Evolutionary conservation across 2,797 vertebrate genomes (phyloP).

Genomic region (Eulemur mongoz): DNA sequence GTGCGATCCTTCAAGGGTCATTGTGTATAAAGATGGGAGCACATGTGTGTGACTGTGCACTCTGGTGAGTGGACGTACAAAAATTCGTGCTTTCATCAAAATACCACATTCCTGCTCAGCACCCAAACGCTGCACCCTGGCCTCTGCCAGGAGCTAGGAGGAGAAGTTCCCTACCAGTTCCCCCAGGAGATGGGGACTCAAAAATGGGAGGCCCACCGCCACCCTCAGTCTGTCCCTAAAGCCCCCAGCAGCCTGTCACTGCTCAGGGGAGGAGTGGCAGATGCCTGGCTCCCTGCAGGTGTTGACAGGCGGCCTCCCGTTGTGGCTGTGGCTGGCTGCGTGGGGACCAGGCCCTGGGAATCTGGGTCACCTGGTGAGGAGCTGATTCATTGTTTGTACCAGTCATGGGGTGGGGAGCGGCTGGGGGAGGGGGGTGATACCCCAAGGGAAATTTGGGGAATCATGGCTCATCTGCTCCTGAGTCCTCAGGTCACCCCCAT

Average conservation of each 20-base stretch:
- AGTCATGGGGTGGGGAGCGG: constrained; percentile 77
- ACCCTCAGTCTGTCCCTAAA: not conserved
- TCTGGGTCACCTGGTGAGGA: constrained; percentile 81
- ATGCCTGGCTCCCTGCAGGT: constrained; percentile 63
- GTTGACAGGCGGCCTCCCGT: constrained; percentile 70
- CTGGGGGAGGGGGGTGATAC: constrained; percentile 61
- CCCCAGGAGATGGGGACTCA: no score
- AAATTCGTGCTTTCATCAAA: not conserved
- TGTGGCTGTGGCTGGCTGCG: constrained; percentile 52
- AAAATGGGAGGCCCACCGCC: not conserved
- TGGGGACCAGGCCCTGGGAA: constrained; percentile 75
- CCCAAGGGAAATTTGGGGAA: constrained; percentile 66
- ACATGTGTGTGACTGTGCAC: not conserved
- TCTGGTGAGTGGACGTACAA: not conserved
- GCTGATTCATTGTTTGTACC: constrained; percentile 82
- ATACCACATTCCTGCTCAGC: not conserved
- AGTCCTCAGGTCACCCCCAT: constrained; percentile 49
- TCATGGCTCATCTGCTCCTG: constrained; percentile 62
- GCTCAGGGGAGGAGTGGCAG: constrained; percentile 50
- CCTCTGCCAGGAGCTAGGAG: not conserved
- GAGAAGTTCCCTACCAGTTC: not conserved
- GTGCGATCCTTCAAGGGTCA: not conserved
- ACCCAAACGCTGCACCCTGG: not conserved
- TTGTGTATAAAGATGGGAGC: not conserved
- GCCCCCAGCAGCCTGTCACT: constrained; percentile 42